Evolutionary conservation across 1,140 invertebrate species (phyloP), one percentile per base, ranked within the genome.

Genomic region (Hypsibius dujardini): DNA sequence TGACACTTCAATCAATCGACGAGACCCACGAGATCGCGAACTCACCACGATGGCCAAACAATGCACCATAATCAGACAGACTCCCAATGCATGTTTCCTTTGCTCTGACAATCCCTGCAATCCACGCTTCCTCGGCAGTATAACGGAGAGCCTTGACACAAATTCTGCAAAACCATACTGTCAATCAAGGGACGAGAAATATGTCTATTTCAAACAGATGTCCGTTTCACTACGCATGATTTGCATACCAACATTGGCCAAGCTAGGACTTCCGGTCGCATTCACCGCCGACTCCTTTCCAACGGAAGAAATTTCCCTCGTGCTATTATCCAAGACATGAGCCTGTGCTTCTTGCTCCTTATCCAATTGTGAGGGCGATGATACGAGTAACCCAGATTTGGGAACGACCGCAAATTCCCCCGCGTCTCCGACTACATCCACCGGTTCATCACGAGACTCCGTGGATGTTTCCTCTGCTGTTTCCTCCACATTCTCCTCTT

Each of bases 341-440:
- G n/a, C 7, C 50, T 56, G 50, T 56, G 50, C 50, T 7, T 7
- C 7, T 56, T 7, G 7, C n/a, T 56, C n/a, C 50, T 56, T 56
- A n/a, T 56, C 7, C 7, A 56, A 56, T n/a, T n/a, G n/a, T n/a
- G n/a, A 56, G 7, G 50, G 50, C n/a, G 7, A n/a, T 56, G 7
- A 56, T 56, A 56, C 50, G 50, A 56, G 50, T 56, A 56, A 56
- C 50, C 50, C 50, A 7, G 50, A 7, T 56, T 56, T 56, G n/a
- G 50, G 50, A 56, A 56, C 50, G 7, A 56, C 50, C 7, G 50
- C 50, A n/a, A 56, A 56, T n/a, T 56, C 50, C 7, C n/a, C 50
- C 7, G 7, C 50, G 50, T 56, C 50, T n/a, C 50, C 50, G 50
- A 56, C n/a, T 7, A 56, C 50, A n/a, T 56, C 50, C 50, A 56